phyloP scores from a whole-genome alignment of 2,797 vertebrate genomes.

The Arnoldichthys spilopterus region DNA sequence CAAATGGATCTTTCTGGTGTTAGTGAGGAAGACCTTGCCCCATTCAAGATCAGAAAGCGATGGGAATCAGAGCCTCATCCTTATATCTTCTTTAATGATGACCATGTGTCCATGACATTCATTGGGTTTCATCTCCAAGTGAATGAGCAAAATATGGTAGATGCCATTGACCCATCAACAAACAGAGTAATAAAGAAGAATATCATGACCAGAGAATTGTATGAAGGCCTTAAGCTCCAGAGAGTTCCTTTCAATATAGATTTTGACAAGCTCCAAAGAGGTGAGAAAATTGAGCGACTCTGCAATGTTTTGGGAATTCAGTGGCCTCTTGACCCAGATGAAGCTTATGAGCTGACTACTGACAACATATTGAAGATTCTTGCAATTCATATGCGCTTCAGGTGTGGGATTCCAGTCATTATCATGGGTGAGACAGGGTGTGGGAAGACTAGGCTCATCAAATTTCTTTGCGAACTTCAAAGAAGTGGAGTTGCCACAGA shows the following conservation, averaged over 20 bases:
- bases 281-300: slow-evolving; percentile 86
- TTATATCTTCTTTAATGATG: slow-evolving; percentile 94
- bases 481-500: slow-evolving; percentile 73
- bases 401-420: slow-evolving; percentile 94
- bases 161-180: slow-evolving; percentile 83
- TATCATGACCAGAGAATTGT: slow-evolving; percentile 83
- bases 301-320: slow-evolving; percentile 88
- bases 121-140: slow-evolving; percentile 90
- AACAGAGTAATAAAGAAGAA: slow-evolving; percentile 79
- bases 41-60: slow-evolving; percentile 87
- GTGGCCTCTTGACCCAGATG: slow-evolving; percentile 88
- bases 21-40: slow-evolving; percentile 85
- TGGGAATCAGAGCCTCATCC: slow-evolving; percentile 97
- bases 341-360: slow-evolving; percentile 92
- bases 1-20: slow-evolving; percentile 68
- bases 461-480: slow-evolving; percentile 87
- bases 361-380: slow-evolving; percentile 95
- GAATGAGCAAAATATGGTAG: slow-evolving; percentile 67
- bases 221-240: slow-evolving; percentile 80
- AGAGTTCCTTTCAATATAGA: slow-evolving; percentile 89
- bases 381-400: slow-evolving; percentile 96
- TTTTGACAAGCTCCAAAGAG: slow-evolving; percentile 85
- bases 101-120: slow-evolving; percentile 92
- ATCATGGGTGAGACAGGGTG: slow-evolving; percentile 98
- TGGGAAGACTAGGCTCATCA: slow-evolving; percentile 93